phyloP scores from a whole-genome alignment of 2,888 invertebrate species.

The Acrobasis suavella region DNA sequence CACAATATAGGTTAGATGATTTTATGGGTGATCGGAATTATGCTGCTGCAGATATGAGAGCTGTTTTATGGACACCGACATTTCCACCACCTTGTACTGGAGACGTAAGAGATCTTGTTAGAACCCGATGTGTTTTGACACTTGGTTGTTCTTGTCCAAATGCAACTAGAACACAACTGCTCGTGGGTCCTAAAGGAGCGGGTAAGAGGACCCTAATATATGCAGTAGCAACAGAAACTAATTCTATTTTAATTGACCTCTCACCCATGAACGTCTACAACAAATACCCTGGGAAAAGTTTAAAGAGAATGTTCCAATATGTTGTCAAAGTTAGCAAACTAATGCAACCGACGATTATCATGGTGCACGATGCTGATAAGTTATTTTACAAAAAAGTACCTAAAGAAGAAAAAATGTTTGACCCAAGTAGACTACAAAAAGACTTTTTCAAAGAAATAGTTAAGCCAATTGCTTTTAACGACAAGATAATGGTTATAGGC shows the following conservation, averaged over 20 bases:
- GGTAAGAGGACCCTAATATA: slow-evolving; percentile 89
- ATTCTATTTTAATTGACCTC: slow-evolving; percentile 89
- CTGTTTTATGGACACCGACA: slow-evolving; percentile 62
- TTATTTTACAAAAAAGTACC: slow-evolving; percentile 87
- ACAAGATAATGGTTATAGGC: slow-evolving; percentile 87
- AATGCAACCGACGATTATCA: slow-evolving; percentile 89
- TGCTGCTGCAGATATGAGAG: slow-evolving; percentile 78
- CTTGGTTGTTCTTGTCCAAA: slow-evolving; percentile 70
- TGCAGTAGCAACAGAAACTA: slow-evolving; percentile 88
- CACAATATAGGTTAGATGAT: slow-evolving; percentile 81
- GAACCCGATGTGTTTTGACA: slow-evolving; percentile 84
- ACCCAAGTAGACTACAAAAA: slow-evolving; percentile 87
- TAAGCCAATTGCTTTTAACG: slow-evolving; percentile 84
- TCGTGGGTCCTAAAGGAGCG: slow-evolving; percentile 86
- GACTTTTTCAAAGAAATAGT: slow-evolving; percentile 86
- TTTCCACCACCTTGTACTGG: slow-evolving; percentile 81
- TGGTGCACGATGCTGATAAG: slow-evolving; percentile 85
- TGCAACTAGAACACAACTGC: slow-evolving; percentile 82
- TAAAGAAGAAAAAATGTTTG: slow-evolving; percentile 81
- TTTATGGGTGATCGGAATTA: slow-evolving; percentile 87
- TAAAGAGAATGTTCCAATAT: slow-evolving; percentile 85
- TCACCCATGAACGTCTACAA: slow-evolving; percentile 86
- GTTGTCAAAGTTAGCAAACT: slow-evolving; percentile 85
- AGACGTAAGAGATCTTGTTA: slow-evolving; percentile 83
- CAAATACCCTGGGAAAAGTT: slow-evolving; percentile 86